Evolutionary conservation across 2,797 vertebrate genomes (phyloP), one percentile per base, ranked within the genome.

Genomic region (Tapera naevia): DNA sequence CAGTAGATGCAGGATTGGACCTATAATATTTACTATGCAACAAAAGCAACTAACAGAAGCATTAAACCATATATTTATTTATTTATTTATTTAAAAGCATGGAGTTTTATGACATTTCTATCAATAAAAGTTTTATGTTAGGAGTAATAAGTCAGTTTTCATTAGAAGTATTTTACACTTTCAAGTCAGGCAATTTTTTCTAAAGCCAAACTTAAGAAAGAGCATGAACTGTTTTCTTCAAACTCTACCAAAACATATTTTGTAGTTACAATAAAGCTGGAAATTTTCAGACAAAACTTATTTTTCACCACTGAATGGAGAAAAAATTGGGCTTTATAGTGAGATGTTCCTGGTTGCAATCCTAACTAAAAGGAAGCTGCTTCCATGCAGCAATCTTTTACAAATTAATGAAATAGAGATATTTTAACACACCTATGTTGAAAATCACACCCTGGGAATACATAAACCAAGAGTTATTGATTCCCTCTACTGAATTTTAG

Each of bases 391-490:
- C 56, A 64, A 89, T 71, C 22, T 76, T 51, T 51, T 65, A 93
- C 83, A 91, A 96, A 51, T 5, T 1, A 90, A 80, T 80, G n/a
- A 89, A 84, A 33, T n/a, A 56, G 37, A 64, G 76, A 22, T 30
- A 66, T 83, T 93, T 95, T 62, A 91, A 66, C 83, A 75, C 80
- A 92, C 57, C 80, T 87, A 57, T 54, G 39, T 28, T 74, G 65
- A 89, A 86, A 93, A 88, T 74, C 3, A 53, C 65, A 64, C 24
- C 50, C 93, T 81, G 81, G 56, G 71, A 92, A 76, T 72, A 94
- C 54, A n/a, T 66, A 94, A 88, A 82, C 37, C n/a, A 81, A 86
- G 72, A 94, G 8, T 58, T 84, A 92, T 13, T 82, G 33, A 65
- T 86, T 89, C 33, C 43, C 18, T 92, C 43, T 51, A 25, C 70